Evolutionary conservation across 1,140 invertebrate species (phyloP).

Genomic region (Phymorhynchus buccinoides): DNA sequence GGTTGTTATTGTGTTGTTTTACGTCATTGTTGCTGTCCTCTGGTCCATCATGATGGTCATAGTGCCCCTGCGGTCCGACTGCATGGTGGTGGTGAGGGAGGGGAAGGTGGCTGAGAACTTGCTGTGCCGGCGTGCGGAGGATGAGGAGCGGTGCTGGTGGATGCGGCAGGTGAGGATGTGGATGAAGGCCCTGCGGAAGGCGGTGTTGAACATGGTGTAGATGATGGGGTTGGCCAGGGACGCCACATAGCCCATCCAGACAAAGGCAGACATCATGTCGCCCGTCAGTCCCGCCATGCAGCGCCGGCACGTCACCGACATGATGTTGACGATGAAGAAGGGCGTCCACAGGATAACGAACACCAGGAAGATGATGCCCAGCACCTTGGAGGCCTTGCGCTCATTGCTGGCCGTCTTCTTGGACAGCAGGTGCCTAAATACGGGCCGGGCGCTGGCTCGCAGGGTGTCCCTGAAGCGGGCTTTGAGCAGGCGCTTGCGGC

Average conservation of each 20-base stretch:
- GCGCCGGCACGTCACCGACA: constrained; percentile 61
- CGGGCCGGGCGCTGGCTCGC: constrained; percentile 29
- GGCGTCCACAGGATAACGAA: constrained; percentile 73
- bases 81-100: constrained; percentile 37
- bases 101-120: constrained; percentile 22
- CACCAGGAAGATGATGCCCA: constrained; percentile 72
- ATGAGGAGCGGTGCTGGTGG: constrained; percentile 7
- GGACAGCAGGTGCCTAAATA: constrained; percentile 58
- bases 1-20: too few relatives aligned
- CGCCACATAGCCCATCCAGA: constrained; percentile 74
- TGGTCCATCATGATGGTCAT: constrained; percentile 40
- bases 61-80: constrained; percentile 24
- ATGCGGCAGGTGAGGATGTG: constrained; percentile 65
- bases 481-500: constrained; percentile 28
- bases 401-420: constrained; percentile 69
- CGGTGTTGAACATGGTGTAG: constrained; percentile 74
- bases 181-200: constrained; percentile 70
- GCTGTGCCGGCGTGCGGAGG: constrained; percentile 18
- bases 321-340: constrained; percentile 72
- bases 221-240: constrained; percentile 74
- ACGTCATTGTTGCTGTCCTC: neutral
- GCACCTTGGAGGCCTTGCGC: constrained; percentile 70
- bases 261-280: constrained; percentile 66
- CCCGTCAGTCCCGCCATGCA: constrained; percentile 59
- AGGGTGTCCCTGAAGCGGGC: constrained; percentile 45